Evolutionary conservation across 2,113 vertebrate genomes (phyloP).

Genomic region (Rhodinocichla rosea): DNA sequence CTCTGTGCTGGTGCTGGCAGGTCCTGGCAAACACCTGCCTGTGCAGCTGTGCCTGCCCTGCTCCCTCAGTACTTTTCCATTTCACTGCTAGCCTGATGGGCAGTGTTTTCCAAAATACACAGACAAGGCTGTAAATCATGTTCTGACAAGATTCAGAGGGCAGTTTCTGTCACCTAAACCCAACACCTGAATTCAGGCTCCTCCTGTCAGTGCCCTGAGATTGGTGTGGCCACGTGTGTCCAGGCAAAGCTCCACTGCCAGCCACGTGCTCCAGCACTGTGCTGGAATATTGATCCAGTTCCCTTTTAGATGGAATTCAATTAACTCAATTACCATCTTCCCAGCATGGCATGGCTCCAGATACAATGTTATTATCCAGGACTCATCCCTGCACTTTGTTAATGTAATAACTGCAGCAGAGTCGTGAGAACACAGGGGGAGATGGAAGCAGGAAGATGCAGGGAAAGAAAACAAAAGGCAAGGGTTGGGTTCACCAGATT

Average conservation of each 20-base stretch:
- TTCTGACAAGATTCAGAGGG: not conserved
- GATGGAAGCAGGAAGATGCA: not conserved
- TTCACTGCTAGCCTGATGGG: not conserved
- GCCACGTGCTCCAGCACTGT: not conserved
- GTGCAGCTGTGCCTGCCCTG: not conserved
- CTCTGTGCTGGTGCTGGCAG: not conserved
- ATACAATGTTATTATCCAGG: not conserved
- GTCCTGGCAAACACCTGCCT: not conserved
- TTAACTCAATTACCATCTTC: not conserved
- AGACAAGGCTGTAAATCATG: not conserved
- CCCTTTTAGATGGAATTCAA: not conserved
- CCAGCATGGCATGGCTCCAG: not conserved
- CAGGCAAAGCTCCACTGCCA: not conserved
- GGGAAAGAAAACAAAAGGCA: not conserved
- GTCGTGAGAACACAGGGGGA: not conserved
- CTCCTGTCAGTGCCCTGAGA: not conserved
- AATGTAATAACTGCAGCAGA: not conserved
- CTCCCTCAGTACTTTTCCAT: not conserved
- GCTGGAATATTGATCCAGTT: not conserved
- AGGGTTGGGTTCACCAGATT: not conserved
- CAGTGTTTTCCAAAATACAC: rapidly evolving
- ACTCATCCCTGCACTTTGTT: not conserved
- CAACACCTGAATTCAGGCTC: not conserved
- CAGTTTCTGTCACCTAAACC: not conserved
- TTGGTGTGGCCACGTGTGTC: not conserved